A percentile compares a stretch with the other conserved stretches of the same genome.
These are phyloP conservation scores for Drosophila repleta DNA, from an alignment of 1,140 invertebrate species.

Conservation along the genomic window DNA sequence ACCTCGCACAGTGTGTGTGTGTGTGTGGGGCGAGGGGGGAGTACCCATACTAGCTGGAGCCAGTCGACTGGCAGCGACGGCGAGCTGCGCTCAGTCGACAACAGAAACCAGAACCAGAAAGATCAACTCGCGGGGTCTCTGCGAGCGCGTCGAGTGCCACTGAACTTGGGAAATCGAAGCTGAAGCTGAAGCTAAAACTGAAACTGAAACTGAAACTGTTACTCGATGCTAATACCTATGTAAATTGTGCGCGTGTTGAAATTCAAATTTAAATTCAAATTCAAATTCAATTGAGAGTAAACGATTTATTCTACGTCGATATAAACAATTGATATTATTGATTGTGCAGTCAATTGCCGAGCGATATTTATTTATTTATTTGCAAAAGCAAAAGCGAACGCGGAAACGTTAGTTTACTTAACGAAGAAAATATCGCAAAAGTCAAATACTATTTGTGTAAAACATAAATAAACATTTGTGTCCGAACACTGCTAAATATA, in stretches of 20 bases:
- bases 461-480: slow-evolving; percentile 52
- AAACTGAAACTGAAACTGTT: too few species aligned
- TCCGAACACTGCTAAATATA: not conserved
- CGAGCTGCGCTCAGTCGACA: slow-evolving; percentile 64
- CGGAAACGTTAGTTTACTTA: slow-evolving; percentile 33
- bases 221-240: slow-evolving; percentile 4
- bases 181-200: too few species aligned
- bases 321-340: slow-evolving; percentile 22
- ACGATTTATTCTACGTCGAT: slow-evolving; percentile 51
- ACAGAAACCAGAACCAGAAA: slow-evolving; percentile 68
- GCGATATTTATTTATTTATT: slow-evolving; percentile 6
- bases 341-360: slow-evolving; percentile 41
- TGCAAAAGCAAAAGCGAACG: slow-evolving; percentile 36
- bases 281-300: slow-evolving; percentile 40
- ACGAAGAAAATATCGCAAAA: slow-evolving; percentile 19
- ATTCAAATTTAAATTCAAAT: slow-evolving; percentile 1
- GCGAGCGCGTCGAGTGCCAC: slow-evolving; percentile 28
- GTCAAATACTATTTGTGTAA: slow-evolving; percentile 39
- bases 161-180: slow-evolving; percentile 28
- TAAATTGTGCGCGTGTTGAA: slow-evolving; percentile 7
- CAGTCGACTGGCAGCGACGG: not conserved
- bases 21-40: not conserved
- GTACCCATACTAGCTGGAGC: slow-evolving; percentile 5
- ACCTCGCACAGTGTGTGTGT: not conserved
- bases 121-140: slow-evolving; percentile 61